These are phyloP conservation scores for Nysson spinosus DNA, from an alignment of 2,888 invertebrate genomes.

Conservation along the genomic window DNA sequence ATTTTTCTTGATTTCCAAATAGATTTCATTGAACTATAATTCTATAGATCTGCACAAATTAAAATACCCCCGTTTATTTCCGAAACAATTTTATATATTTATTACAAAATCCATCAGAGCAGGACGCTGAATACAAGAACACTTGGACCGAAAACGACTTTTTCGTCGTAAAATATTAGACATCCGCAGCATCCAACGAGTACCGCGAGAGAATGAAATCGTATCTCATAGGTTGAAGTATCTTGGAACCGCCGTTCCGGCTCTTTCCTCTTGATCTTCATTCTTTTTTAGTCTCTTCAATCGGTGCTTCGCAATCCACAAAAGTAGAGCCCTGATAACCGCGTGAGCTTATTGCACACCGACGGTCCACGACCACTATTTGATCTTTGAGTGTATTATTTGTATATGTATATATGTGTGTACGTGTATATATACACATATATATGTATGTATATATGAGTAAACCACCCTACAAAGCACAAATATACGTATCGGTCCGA, in stretches of 20 bases:
- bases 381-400: too few species aligned
- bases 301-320: neutral
- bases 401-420: too few species aligned
- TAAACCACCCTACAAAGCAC: neutral
- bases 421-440: too few species aligned
- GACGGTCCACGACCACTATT: too few species aligned
- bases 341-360: neutral
- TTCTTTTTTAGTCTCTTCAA: neutral
- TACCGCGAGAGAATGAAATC: neutral
- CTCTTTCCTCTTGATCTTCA: neutral
- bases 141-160: neutral
- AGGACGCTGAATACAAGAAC: too few species aligned
- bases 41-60: too few species aligned
- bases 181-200: neutral
- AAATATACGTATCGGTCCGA: neutral
- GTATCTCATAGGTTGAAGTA: neutral
- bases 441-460: neutral
- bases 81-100: too few species aligned
- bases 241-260: neutral
- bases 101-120: too few species aligned
- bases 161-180: neutral
- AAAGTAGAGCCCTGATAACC: conserved; percentile 6
- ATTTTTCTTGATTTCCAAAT: too few species aligned
- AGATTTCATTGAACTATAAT: too few species aligned
- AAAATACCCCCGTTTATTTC: too few species aligned